Conservation (phyloP, 2,888 invertebrate species). For the Tenthredo notha region DNA sequence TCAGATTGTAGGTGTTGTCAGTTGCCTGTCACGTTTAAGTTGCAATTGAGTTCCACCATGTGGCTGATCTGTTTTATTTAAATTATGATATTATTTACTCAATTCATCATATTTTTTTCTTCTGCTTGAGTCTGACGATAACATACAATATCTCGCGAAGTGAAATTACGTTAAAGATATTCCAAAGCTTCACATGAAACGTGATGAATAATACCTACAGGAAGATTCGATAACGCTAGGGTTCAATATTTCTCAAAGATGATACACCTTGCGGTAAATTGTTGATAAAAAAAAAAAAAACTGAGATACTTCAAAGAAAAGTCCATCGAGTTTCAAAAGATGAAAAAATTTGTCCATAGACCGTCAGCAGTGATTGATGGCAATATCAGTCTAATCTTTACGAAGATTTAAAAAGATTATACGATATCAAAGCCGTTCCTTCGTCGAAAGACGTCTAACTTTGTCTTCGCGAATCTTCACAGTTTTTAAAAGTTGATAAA, state of each 20-base stretch:
- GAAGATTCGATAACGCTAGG: neutral
- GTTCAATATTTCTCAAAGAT: neutral
- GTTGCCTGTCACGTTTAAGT: neutral
- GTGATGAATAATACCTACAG: neutral
- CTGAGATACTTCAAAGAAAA: neutral
- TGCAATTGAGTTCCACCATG: neutral
- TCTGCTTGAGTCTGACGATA: neutral
- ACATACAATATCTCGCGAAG: neutral
- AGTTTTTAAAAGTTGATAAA: neutral
- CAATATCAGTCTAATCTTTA: constrained; percentile 19
- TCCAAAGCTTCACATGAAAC: neutral
- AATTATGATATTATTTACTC: neutral
- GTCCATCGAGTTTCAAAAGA: neutral
- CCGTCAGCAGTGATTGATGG: neutral
- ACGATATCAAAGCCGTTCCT: neutral
- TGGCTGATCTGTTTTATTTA: neutral
- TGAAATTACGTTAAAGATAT: neutral
- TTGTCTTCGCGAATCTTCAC: neutral
- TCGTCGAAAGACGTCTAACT: neutral
- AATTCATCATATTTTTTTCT: neutral
- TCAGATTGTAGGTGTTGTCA: neutral
- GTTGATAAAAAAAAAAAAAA: neutral
- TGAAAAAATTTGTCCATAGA: neutral
- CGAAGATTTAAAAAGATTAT: neutral
- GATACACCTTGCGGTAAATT: neutral